Percentiles rank a stretch among this genome's conserved stretches.
phyloP scores from a whole-genome alignment of 2,888 invertebrate genomes.

The Acanthosoma haemorrhoidale region DNA sequence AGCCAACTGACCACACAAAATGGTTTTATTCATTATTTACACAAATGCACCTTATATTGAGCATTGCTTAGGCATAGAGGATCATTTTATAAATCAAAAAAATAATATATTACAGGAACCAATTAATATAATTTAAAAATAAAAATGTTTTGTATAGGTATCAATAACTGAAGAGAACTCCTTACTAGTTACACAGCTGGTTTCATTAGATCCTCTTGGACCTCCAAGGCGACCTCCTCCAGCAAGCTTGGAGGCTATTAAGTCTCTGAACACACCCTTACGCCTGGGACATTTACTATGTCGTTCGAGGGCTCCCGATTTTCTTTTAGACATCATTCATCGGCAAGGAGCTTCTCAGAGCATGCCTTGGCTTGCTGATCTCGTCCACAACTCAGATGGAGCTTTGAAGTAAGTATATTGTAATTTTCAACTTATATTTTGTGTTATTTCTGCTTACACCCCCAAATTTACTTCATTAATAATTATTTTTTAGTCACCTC shows the following conservation, averaged over 20 bases:
- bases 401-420: constrained; percentile 55
- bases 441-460: background rate
- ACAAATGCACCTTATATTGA: background rate
- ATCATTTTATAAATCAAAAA: background rate
- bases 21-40: background rate
- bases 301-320: constrained; percentile 81
- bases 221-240: constrained; percentile 76
- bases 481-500: constrained; percentile 58
- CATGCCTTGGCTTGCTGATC: constrained; percentile 94
- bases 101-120: too few species aligned
- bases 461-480: background rate
- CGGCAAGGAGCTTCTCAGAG: constrained; percentile 80
- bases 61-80: background rate
- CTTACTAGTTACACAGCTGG: constrained; percentile 71
- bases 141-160: too few species aligned
- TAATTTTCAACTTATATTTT: constrained; percentile 1
- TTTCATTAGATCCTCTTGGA: constrained; percentile 79
- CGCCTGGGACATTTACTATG: constrained; percentile 85
- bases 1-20: too few species aligned
- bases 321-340: constrained; percentile 87
- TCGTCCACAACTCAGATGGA: constrained; percentile 86
- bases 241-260: constrained; percentile 70
- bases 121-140: too few species aligned
- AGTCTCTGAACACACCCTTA: constrained; percentile 67
- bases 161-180: constrained; percentile 87